phyloP scores from a whole-genome alignment of 2,113 vertebrate genomes.

The Psilopogon haemacephalus region DNA sequence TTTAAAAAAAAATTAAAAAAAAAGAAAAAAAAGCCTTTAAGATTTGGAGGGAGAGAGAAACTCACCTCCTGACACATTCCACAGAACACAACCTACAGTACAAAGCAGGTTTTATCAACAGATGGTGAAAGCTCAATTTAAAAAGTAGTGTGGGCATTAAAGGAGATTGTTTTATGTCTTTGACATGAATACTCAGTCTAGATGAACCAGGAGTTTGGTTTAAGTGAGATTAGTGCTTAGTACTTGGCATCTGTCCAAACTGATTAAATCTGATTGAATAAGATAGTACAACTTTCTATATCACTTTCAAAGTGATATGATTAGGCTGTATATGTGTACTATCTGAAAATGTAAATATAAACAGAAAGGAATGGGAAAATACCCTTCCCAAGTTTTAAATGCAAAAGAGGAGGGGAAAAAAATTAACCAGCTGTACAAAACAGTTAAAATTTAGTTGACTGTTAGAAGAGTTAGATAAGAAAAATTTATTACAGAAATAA shows the following conservation, averaged over 20 bases:
- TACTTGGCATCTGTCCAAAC: slow-evolving; percentile 74
- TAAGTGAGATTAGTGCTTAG: slow-evolving; percentile 76
- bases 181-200: slow-evolving; percentile 70
- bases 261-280: slow-evolving; percentile 77
- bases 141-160: slow-evolving; percentile 70
- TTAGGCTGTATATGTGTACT: slow-evolving; percentile 9
- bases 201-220: slow-evolving; percentile 72
- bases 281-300: slow-evolving; percentile 71
- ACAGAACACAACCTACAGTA: slow-evolving; percentile 28
- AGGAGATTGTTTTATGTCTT: slow-evolving; percentile 74
- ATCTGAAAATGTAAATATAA: slow-evolving; percentile 50
- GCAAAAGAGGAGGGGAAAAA: neutral
- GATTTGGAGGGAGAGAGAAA: slow-evolving; percentile 37
- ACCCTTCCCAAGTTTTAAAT: slow-evolving; percentile 28
- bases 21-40: slow-evolving; percentile 33
- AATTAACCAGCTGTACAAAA: neutral
- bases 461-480: slow-evolving; percentile 13
- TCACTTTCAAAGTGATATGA: slow-evolving; percentile 71
- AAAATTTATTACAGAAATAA: slow-evolving; percentile 10
- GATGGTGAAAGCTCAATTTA: slow-evolving; percentile 62
- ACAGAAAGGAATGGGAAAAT: slow-evolving; percentile 34
- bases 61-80: slow-evolving; percentile 40
- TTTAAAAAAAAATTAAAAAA: slow-evolving; percentile 29
- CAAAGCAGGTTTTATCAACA: slow-evolving; percentile 73
- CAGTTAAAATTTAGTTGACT: slow-evolving; percentile 2